A percentile compares a stretch with the other conserved stretches of the same genome.
Evolutionary conservation across 1,140 invertebrate species (phyloP).

Genomic region (Portunus trituberculatus): DNA sequence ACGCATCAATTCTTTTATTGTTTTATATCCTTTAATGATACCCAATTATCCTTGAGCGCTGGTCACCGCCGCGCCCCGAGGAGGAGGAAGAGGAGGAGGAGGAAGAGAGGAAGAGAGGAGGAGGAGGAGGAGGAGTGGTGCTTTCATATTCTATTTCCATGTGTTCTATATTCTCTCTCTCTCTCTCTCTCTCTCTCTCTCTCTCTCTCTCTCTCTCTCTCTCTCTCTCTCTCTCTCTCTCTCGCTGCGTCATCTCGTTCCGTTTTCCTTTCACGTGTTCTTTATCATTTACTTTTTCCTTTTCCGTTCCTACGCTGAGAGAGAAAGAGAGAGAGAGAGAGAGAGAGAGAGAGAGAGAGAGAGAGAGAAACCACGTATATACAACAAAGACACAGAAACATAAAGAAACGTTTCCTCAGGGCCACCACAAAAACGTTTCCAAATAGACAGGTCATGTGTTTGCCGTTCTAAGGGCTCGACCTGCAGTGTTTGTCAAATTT

Average conservation of each 20-base stretch:
- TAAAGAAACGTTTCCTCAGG: background rate
- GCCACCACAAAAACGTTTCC: too few species aligned
- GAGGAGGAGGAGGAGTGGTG: background rate
- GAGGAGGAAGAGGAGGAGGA: background rate
- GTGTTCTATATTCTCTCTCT: conserved; percentile 4
- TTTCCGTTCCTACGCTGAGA: too few species aligned
- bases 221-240: conserved; percentile 3
- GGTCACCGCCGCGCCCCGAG: background rate
- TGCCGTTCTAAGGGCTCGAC: background rate
- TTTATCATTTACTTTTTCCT: too few species aligned
- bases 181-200: conserved; percentile 53
- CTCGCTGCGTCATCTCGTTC: too few species aligned
- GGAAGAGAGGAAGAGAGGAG: background rate
- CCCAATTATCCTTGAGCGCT: conserved; percentile 5
- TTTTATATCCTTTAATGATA: background rate
- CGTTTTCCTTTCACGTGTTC: too few species aligned
- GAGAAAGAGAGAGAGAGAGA: too few species aligned
- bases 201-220: conserved; percentile 53
- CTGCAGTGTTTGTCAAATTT: background rate
- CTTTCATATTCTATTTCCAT: background rate
- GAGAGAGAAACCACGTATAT: background rate
- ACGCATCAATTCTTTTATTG: background rate
- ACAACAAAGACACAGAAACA: background rate
- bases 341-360: background rate
- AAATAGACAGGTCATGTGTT: background rate